Conservation (phyloP, 2,797 vertebrate species). For the Crocidura indochinensis region DNA sequence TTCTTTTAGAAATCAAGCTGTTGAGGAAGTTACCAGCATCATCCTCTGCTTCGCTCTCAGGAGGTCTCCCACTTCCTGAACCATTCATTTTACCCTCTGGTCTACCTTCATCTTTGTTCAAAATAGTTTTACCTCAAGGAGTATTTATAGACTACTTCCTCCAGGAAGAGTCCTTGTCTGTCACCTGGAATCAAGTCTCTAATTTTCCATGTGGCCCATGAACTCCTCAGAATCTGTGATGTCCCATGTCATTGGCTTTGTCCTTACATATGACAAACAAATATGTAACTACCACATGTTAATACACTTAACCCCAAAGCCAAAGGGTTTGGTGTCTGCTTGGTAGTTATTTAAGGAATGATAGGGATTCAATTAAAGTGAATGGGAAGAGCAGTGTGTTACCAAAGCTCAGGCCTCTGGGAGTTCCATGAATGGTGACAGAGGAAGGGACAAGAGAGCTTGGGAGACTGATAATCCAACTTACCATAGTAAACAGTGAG, state of each 20-base stretch:
- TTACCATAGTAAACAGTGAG: background rate
- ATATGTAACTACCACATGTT: too few species aligned
- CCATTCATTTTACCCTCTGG: background rate
- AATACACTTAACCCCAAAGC: background rate
- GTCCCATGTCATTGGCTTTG: too few species aligned
- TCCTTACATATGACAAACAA: accelerated
- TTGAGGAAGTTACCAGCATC: background rate
- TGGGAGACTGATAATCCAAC: background rate
- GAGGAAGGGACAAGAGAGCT: background rate
- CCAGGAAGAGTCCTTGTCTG: background rate
- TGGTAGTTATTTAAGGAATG: background rate
- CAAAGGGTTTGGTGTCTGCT: accelerated
- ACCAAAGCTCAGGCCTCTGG: background rate
- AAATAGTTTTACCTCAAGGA: background rate
- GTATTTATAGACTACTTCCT: accelerated
- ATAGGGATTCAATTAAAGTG: too few species aligned
- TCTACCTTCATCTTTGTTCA: background rate
- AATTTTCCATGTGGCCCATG: accelerated
- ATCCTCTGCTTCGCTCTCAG: background rate
- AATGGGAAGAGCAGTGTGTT: background rate
- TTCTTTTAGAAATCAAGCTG: background rate
- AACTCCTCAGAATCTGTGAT: accelerated
- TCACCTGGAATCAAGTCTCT: background rate
- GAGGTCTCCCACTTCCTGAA: background rate
- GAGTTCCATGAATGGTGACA: background rate